A percentile compares a stretch with the other conserved stretches of the same genome.
phyloP scores from a whole-genome alignment of 1,140 invertebrate species.

The Protaetia brevitarsis region DNA sequence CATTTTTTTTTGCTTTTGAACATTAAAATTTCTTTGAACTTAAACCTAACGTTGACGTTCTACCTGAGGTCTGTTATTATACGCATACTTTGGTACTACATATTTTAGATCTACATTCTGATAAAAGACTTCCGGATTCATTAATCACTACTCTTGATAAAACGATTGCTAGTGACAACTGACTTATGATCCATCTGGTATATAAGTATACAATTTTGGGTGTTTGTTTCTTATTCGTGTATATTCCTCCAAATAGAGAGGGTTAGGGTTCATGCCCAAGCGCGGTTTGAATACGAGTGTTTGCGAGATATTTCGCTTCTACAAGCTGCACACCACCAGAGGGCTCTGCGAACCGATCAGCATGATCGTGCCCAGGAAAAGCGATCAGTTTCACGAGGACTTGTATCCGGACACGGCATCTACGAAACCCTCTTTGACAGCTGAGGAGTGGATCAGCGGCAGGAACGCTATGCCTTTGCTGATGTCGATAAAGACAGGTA shows the following conservation, averaged over 20 bases:
- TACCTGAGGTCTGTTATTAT: too few species aligned
- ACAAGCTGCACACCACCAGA: conserved; percentile 85
- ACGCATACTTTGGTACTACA: too few species aligned
- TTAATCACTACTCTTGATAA: too few species aligned
- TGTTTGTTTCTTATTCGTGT: not conserved
- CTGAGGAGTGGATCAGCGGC: conserved; percentile 85
- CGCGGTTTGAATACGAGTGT: conserved; percentile 75
- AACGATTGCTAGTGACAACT: too few species aligned
- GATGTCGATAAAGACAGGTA: conserved; percentile 80
- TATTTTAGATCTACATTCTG: too few species aligned
- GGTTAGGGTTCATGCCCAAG: conserved; percentile 90
- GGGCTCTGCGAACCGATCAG: conserved; percentile 86
- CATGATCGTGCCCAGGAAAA: conserved; percentile 89
- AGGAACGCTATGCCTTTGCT: conserved; percentile 77
- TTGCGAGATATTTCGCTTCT: conserved; percentile 90
- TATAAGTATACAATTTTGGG: too few species aligned
- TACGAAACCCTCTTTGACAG: conserved; percentile 75
- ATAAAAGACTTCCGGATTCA: too few species aligned
- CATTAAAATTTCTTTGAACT: too few species aligned
- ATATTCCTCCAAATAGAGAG: conserved; percentile 61
- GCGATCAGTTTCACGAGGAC: conserved; percentile 72
- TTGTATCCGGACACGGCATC: conserved; percentile 90
- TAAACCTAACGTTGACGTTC: too few species aligned
- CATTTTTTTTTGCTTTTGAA: too few species aligned
- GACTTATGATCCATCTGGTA: too few species aligned